phyloP scores from a whole-genome alignment of 2,888 invertebrate genomes.

The Netelia fuscicornis region DNA sequence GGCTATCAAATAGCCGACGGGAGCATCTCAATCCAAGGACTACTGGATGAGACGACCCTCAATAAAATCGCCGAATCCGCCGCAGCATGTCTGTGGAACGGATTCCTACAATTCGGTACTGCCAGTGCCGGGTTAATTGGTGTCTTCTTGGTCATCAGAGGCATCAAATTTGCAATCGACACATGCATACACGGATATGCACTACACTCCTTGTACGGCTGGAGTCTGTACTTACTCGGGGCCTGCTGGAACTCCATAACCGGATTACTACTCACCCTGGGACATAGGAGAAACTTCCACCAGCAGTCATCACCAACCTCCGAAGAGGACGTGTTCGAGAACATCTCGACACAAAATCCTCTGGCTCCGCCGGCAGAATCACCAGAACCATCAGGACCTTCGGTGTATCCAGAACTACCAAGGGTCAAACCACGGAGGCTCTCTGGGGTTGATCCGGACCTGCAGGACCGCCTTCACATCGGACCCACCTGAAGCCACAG shows the following conservation, averaged over 20 bases:
- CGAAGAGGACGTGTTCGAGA: too few relatives aligned
- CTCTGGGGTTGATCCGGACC: too few relatives aligned
- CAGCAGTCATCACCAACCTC: too few relatives aligned
- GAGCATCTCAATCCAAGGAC: background rate
- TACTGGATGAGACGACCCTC: conserved; percentile 53
- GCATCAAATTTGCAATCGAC: background rate
- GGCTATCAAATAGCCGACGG: background rate
- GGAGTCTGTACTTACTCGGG: conserved; percentile 2
- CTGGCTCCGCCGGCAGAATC: too few relatives aligned
- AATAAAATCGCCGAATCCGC: conserved; percentile 34
- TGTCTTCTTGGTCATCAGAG: background rate
- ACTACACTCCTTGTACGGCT: background rate
- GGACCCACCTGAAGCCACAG: too few relatives aligned
- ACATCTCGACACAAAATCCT: too few relatives aligned
- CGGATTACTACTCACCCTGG: background rate
- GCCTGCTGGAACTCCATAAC: background rate
- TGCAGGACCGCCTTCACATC: too few relatives aligned
- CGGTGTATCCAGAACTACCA: too few relatives aligned
- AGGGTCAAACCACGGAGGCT: too few relatives aligned
- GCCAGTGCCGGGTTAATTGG: background rate
- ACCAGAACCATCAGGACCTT: too few relatives aligned
- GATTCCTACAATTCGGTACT: background rate
- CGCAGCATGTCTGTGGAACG: background rate
- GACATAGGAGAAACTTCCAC: background rate
- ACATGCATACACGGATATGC: conserved; percentile 4